These are phyloP conservation scores for Petrocephalus sullivani DNA, from an alignment of 2,797 vertebrate species.

Conservation along the genomic window DNA sequence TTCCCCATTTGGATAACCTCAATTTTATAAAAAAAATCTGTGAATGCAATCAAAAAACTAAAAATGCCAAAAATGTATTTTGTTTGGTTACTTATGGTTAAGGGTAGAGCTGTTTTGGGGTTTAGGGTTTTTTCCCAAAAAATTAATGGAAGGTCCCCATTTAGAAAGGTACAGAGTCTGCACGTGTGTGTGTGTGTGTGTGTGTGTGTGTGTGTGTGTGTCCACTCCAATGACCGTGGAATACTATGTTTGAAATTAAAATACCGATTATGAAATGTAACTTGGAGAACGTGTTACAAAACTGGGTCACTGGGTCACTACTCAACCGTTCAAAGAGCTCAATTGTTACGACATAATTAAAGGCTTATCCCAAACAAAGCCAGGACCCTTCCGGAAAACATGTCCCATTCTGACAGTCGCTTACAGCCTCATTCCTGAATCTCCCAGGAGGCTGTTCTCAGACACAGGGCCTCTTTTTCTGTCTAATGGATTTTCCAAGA, in stretches of 20 bases:
- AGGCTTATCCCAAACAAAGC: neutral
- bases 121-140: too few species aligned
- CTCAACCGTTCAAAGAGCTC: neutral
- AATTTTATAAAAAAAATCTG: too few species aligned
- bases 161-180: too few species aligned
- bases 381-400: neutral
- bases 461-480: neutral
- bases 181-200: neutral
- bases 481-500: conserved; percentile 14
- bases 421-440: neutral
- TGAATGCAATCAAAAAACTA: too few species aligned
- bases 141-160: neutral
- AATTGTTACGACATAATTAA: conserved; percentile 17
- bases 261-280: conserved; percentile 11
- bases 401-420: neutral
- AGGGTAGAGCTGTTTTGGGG: too few species aligned
- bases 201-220: neutral
- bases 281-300: neutral
- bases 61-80: too few species aligned
- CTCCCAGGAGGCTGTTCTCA: neutral
- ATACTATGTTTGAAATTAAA: neutral
- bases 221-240: neutral
- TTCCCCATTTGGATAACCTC: too few species aligned
- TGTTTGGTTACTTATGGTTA: too few species aligned
- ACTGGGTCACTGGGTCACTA: conserved; percentile 8